phyloP scores from a whole-genome alignment of 2,113 vertebrate genomes.

The Tursiops truncatus region DNA sequence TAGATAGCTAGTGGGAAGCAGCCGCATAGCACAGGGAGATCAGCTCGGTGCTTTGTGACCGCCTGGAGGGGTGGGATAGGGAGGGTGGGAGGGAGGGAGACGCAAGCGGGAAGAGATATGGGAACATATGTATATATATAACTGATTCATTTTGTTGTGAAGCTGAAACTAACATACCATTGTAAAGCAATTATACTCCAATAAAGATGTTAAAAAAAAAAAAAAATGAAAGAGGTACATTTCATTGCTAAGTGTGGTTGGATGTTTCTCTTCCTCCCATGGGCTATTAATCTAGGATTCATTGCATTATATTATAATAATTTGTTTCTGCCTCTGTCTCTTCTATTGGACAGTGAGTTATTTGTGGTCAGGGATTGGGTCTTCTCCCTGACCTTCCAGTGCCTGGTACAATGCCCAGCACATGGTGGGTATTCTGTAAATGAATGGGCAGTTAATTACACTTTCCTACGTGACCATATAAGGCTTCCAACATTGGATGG shows the following conservation, averaged over 20 bases:
- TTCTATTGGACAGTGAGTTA: neutral
- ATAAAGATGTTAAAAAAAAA: no score
- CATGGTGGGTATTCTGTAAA: neutral
- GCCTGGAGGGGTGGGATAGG: no score
- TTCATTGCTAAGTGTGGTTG: neutral
- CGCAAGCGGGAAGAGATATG: no score
- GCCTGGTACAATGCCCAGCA: neutral
- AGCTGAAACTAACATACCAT: no score
- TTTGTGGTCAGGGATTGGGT: neutral
- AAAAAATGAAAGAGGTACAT: neutral
- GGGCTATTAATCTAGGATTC: neutral
- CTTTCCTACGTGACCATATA: neutral
- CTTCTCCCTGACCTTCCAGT: neutral
- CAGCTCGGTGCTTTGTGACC: no score
- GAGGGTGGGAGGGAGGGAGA: no score
- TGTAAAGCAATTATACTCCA: no score
- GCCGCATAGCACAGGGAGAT: no score
- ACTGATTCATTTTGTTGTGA: no score
- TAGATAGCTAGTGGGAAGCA: no score
- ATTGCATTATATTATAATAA: neutral
- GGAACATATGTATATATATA: no score
- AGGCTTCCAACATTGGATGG: neutral
- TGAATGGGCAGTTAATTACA: neutral
- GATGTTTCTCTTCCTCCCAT: neutral
- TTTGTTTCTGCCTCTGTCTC: slow-evolving; percentile 31